Base-by-base conservation (phyloP, 2,888 invertebrate species). In the Tortrix viridana region DNA sequence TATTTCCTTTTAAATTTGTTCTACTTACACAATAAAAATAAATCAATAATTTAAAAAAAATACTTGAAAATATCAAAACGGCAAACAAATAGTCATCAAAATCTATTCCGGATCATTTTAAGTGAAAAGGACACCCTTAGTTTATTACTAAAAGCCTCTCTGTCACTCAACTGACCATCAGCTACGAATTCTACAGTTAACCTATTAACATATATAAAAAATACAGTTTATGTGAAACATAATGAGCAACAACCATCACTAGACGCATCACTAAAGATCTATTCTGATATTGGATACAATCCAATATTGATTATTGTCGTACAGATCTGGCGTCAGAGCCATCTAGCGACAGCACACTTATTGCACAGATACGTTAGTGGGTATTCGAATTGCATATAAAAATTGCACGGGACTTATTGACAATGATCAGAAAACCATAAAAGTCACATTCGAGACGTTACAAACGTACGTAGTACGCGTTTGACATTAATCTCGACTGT, bases 381-480 rank as follows among this genome's bases (percentile, higher is more conserved):
- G 23, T 57, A 52, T 50, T 57, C 56, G 62, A 62, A 52, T 46
- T 52, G 56, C 62, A 56, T 50, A 62, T 50, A 62, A 47, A 57
- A 38, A 62, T 62, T 62, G 62, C 62, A 56, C 56, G 52, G 50
- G 4, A 37, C n/a, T 57, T 47, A 57, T 62, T 57, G 55, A 50
- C 61, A 55, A 55, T 37, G 48, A 20, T 49, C 37, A 57, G 37
- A 57, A 56, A 19, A 43, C 19, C 41, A 32, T 32, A 32, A 32
- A 3, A 9, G 2, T 26, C 32, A 32, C 32, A 32, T 32, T 32
- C 32, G 32, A 32, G 32, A 32, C 12, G 32, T 32, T 3, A 32
- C 9, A 32, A 32, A 32, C 22, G n/a, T 23, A n/a, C n/a, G n/a
- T n/a, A n/a, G 23, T 48, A 48, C n/a, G 12, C 12, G 32, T 32